A percentile compares a stretch with the other conserved stretches of the same genome.
Conservation (phyloP, 1,140 invertebrate species). For the Drosophila arizonae region DNA sequence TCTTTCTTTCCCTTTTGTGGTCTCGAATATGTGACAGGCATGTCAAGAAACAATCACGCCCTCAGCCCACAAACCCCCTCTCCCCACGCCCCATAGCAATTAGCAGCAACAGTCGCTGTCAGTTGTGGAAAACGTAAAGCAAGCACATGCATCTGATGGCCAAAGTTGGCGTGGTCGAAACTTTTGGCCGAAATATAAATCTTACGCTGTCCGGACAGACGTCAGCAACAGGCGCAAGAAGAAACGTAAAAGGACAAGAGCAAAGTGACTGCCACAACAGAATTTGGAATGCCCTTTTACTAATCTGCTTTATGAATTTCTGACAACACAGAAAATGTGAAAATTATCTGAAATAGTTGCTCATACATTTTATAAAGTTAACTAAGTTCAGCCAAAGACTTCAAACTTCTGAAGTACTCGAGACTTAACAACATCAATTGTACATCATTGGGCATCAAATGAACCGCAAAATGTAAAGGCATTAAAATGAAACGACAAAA, state of each 20-base stretch:
- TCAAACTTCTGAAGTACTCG: no score
- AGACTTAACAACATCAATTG: no score
- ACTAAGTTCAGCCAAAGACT: no score
- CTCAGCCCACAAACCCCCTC: background rate
- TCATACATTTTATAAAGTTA: no score
- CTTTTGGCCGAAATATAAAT: conserved; percentile 62
- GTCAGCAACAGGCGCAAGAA: conserved; percentile 69
- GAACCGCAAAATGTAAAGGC: no score
- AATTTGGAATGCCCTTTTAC: conserved; percentile 14
- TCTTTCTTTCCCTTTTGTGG: background rate
- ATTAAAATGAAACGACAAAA: no score
- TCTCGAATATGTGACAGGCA: conserved; percentile 52
- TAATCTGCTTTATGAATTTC: no score
- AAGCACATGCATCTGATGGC: conserved; percentile 71
- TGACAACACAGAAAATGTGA: no score
- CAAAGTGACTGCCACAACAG: background rate
- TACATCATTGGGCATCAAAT: no score
- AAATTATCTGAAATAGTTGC: no score
- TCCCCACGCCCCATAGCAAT: conserved; percentile 47
- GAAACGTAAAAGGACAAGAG: conserved; percentile 35
- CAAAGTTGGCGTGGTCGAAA: conserved; percentile 47
- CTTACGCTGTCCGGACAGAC: conserved; percentile 50
- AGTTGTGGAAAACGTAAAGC: conserved; percentile 41
- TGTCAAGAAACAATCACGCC: conserved; percentile 46
- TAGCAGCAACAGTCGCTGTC: conserved; percentile 58